A percentile compares a stretch with the other conserved stretches of the same genome.
phyloP scores from a whole-genome alignment of 1,140 invertebrate genomes.

The Rhopalosiphum maidis region DNA sequence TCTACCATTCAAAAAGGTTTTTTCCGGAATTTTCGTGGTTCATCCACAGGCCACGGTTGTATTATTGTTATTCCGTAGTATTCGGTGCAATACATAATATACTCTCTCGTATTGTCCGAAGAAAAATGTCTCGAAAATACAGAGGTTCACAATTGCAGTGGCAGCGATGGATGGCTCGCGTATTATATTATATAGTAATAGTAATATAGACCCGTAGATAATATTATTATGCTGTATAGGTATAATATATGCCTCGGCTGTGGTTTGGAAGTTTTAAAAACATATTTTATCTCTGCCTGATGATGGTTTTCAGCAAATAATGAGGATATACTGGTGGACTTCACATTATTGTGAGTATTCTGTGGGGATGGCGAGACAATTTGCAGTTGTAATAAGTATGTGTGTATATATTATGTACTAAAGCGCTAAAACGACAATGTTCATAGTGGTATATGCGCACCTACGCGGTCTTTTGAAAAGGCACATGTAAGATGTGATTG shows the following conservation, averaged over 20 bases:
- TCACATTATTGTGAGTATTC: too few relatives aligned
- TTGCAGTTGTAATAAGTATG: too few relatives aligned
- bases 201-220: background rate
- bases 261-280: background rate
- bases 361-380: too few relatives aligned
- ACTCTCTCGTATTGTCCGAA: background rate
- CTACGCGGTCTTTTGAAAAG: too few relatives aligned
- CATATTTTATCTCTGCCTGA: too few relatives aligned
- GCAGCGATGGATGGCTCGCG: background rate
- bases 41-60: background rate
- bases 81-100: background rate
- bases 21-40: background rate
- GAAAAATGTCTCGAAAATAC: background rate
- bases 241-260: too few relatives aligned
- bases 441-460: too few relatives aligned
- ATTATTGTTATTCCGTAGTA: background rate
- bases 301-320: too few relatives aligned
- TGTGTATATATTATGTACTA: too few relatives aligned
- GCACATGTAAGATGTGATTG: background rate
- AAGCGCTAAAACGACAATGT: too few relatives aligned
- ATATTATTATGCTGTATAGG: too few relatives aligned
- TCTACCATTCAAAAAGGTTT: conserved; percentile 41
- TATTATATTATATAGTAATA: background rate
- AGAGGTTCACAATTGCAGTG: background rate
- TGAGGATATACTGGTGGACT: too few relatives aligned